phyloP scores from a whole-genome alignment of 2,888 invertebrate genomes.

The Copidosoma aretas region DNA sequence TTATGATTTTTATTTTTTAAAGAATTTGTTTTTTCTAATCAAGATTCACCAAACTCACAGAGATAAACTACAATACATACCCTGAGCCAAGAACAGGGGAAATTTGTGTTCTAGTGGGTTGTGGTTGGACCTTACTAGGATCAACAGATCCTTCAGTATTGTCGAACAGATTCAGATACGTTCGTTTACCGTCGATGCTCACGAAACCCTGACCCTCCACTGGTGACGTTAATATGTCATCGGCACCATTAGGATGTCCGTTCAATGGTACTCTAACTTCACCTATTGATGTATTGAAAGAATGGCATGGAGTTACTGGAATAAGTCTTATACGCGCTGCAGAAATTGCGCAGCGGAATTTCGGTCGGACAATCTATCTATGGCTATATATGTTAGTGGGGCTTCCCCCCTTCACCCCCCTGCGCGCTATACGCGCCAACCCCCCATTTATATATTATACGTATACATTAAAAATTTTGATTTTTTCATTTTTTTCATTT shows the following conservation, averaged over 20 bases:
- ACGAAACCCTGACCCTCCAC: constrained; percentile 86
- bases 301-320: no score
- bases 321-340: no score
- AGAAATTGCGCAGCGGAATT: no score
- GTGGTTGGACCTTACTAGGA: constrained; percentile 57
- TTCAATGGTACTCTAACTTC: constrained; percentile 55
- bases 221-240: constrained; percentile 79
- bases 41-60: neutral
- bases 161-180: constrained; percentile 85
- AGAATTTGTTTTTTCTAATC: neutral
- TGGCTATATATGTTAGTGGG: no score
- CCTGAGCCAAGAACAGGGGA: constrained; percentile 69
- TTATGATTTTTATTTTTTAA: neutral
- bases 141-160: constrained; percentile 60
- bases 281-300: constrained; percentile 41
- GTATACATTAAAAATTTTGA: no score
- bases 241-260: constrained; percentile 59
- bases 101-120: constrained; percentile 58
- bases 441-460: no score
- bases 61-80: constrained; percentile 52
- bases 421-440: no score
- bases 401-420: no score
- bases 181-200: constrained; percentile 89
- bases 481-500: no score
- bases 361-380: no score